Conservation (phyloP, 2,113 vertebrate genomes). For the Tiliqua scincoides region DNA sequence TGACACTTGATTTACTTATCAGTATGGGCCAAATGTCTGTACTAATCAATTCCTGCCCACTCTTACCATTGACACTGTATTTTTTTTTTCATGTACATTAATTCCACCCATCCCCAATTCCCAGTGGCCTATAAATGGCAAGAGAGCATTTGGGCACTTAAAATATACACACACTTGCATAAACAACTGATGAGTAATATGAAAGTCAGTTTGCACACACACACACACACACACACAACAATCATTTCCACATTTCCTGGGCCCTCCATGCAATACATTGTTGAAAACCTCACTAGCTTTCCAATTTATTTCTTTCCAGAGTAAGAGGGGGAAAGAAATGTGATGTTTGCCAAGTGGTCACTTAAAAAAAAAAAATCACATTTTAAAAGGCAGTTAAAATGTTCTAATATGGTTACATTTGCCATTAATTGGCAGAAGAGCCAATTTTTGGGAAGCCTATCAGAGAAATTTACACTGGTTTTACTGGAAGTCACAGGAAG, state of each 20-base stretch:
- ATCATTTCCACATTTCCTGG: too few species aligned
- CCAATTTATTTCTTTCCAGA: background rate
- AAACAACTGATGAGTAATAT: background rate
- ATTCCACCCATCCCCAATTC: background rate
- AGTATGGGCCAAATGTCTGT: background rate
- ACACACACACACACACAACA: background rate
- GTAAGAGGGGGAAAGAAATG: too few species aligned
- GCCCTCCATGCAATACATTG: background rate
- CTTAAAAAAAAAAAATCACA: background rate
- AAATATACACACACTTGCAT: background rate
- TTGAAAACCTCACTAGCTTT: background rate
- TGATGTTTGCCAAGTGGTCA: background rate
- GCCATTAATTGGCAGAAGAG: slow-evolving; percentile 1
- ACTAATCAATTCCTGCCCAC: background rate
- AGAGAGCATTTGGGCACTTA: background rate
- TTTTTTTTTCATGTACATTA: background rate
- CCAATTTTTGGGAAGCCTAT: slow-evolving; percentile 18
- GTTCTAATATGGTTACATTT: slow-evolving; percentile 27
- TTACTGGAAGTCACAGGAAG: background rate
- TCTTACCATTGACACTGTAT: background rate
- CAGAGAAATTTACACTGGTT: slow-evolving; percentile 27
- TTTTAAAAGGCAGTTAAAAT: slow-evolving; percentile 20
- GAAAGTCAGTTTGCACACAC: background rate
- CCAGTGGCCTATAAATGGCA: background rate
- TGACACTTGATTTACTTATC: background rate